Percentiles rank a stretch among this genome's conserved stretches.
phyloP scores from a whole-genome alignment of 2,888 invertebrate species.

The Nomada flava region DNA sequence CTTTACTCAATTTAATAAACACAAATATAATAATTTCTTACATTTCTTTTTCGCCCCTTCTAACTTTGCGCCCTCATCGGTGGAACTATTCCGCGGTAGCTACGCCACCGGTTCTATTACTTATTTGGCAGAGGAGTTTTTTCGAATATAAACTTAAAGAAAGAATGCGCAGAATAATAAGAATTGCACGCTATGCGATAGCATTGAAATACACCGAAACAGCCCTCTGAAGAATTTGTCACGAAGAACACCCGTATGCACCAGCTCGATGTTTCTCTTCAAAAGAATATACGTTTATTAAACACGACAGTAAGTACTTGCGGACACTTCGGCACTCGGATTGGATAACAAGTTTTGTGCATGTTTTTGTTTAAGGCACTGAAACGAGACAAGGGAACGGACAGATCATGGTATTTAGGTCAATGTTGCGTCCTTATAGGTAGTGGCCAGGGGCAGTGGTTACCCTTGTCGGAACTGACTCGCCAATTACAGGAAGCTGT shows the following conservation, averaged over 20 bases:
- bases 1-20: too few relatives aligned
- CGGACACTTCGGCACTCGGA: neutral
- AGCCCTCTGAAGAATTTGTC: neutral
- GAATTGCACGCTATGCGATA: neutral
- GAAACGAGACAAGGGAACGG: constrained; percentile 63
- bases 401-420: constrained; percentile 74
- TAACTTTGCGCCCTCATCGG: too few relatives aligned
- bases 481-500: constrained; percentile 57
- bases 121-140: neutral
- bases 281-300: neutral
- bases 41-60: too few relatives aligned
- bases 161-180: neutral
- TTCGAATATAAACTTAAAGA: neutral
- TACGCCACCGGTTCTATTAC: neutral
- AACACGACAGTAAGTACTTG: neutral
- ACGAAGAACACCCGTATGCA: neutral
- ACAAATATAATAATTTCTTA: neutral
- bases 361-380: constrained; percentile 1
- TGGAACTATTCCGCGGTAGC: too few relatives aligned
- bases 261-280: too few relatives aligned
- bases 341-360: neutral
- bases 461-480: constrained; percentile 76
- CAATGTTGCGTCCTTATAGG: constrained; percentile 79
- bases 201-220: neutral
- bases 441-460: constrained; percentile 66